These are phyloP conservation scores for Glareola pratincola DNA, from an alignment of 2,113 vertebrate species.

Conservation along the genomic window DNA sequence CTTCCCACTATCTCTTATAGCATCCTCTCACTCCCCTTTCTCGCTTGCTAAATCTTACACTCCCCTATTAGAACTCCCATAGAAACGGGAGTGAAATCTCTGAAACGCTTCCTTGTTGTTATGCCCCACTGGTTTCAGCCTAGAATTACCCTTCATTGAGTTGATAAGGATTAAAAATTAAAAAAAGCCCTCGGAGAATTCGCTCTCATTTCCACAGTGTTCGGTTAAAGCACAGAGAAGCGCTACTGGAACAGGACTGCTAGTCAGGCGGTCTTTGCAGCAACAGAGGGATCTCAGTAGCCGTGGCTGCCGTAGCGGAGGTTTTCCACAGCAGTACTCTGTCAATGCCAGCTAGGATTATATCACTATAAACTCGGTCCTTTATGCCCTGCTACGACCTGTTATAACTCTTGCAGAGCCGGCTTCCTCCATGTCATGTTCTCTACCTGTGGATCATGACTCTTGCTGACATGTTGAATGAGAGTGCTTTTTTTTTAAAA, in stretches of 20 bases:
- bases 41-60: slow-evolving; percentile 15
- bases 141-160: slow-evolving; percentile 43
- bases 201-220: slow-evolving; percentile 28
- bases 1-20: background rate
- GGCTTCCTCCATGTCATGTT: slow-evolving; percentile 53
- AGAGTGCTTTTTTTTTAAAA: slow-evolving; percentile 43
- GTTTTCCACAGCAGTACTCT: background rate
- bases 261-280: slow-evolving; percentile 15
- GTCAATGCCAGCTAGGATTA: slow-evolving; percentile 22
- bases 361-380: background rate
- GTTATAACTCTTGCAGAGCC: slow-evolving; percentile 21
- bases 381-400: background rate
- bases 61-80: background rate
- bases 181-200: slow-evolving; percentile 27
- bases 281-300: background rate
- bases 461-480: slow-evolving; percentile 66
- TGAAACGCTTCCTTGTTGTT: slow-evolving; percentile 49
- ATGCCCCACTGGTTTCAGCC: slow-evolving; percentile 4
- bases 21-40: background rate
- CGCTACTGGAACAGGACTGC: background rate
- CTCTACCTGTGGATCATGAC: slow-evolving; percentile 50
- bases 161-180: slow-evolving; percentile 49
- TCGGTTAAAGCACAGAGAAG: background rate
- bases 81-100: background rate
- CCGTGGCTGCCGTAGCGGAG: background rate